Conservation (phyloP, 1,140 invertebrate genomes). For the Mamestra configurata region DNA sequence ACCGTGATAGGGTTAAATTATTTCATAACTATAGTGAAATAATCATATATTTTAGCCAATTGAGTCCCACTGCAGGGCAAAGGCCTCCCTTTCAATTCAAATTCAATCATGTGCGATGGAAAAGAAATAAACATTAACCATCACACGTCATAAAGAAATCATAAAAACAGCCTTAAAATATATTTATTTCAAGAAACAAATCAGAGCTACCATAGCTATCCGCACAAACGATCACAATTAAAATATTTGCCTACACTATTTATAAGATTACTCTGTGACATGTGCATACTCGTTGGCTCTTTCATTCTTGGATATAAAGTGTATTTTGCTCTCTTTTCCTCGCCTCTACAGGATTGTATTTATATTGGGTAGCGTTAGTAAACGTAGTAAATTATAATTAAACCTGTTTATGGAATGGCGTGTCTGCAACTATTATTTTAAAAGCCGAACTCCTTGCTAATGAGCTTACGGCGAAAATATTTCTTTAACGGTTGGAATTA, state of each 20-base stretch:
- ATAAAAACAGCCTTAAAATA: not conserved
- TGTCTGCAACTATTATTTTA: slow-evolving; percentile 52
- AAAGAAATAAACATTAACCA: not conserved
- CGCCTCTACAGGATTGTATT: slow-evolving; percentile 61
- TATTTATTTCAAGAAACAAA: not conserved
- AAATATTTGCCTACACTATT: slow-evolving; percentile 42
- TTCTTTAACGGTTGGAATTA: slow-evolving; percentile 41
- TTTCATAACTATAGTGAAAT: too few species aligned
- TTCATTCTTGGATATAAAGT: not conserved
- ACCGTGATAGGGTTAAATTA: too few species aligned
- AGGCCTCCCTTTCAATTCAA: too few species aligned
- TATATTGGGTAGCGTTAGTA: slow-evolving; percentile 46
- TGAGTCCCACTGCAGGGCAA: not conserved
- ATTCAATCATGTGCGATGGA: not conserved
- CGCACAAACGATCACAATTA: slow-evolving; percentile 29
- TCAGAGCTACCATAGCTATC: not conserved
- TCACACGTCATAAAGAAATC: not conserved
- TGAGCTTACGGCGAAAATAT: slow-evolving; percentile 45
- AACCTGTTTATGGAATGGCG: slow-evolving; percentile 50
- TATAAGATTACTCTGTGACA: slow-evolving; percentile 51
- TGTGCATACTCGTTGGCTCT: slow-evolving; percentile 43
- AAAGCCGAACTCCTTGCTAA: slow-evolving; percentile 43
- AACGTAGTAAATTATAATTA: slow-evolving; percentile 44
- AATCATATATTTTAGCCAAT: too few species aligned
- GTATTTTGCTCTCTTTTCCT: slow-evolving; percentile 30